Evolutionary conservation across 2,888 invertebrate genomes (phyloP).

Genomic region (Vandiemenella viatica): DNA sequence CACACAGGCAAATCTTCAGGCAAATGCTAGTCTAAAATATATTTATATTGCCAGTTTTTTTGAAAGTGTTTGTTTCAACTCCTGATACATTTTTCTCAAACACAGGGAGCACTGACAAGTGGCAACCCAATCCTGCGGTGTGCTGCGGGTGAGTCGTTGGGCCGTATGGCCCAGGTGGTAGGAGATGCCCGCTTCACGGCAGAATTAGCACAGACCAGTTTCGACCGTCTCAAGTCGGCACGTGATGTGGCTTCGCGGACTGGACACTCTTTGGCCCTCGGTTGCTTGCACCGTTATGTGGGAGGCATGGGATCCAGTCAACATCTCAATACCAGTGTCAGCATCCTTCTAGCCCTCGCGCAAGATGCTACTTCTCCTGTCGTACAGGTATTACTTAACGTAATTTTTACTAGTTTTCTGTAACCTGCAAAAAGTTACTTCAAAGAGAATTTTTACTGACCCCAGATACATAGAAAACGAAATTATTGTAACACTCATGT

Average conservation of each 20-base stretch:
- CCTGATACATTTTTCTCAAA: slow-evolving; percentile 13
- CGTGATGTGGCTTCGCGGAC: slow-evolving; percentile 77
- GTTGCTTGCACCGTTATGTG: slow-evolving; percentile 87
- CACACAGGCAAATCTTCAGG: too few relatives aligned
- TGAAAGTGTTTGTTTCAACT: too few relatives aligned
- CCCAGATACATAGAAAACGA: too few relatives aligned
- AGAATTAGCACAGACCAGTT: slow-evolving; percentile 76
- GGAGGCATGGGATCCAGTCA: slow-evolving; percentile 94
- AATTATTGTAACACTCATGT: too few relatives aligned
- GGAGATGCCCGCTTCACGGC: slow-evolving; percentile 77
- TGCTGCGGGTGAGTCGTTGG: slow-evolving; percentile 88
- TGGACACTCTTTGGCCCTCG: slow-evolving; percentile 82
- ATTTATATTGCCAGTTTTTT: too few relatives aligned
- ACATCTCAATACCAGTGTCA: slow-evolving; percentile 84
- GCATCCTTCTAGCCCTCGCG: slow-evolving; percentile 82
- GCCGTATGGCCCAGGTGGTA: slow-evolving; percentile 81
- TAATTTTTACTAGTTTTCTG: too few relatives aligned
- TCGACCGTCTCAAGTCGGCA: slow-evolving; percentile 72
- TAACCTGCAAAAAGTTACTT: too few relatives aligned
- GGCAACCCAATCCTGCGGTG: slow-evolving; percentile 70
- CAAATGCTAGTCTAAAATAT: too few relatives aligned
- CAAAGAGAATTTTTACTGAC: too few relatives aligned
- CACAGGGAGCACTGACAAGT: slow-evolving; percentile 54
- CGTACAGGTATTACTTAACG: slow-evolving; percentile 53
- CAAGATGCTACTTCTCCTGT: slow-evolving; percentile 87